These are phyloP conservation scores for Cavia porcellus DNA, from an alignment of 2,113 vertebrate genomes.

Conservation along the genomic window DNA sequence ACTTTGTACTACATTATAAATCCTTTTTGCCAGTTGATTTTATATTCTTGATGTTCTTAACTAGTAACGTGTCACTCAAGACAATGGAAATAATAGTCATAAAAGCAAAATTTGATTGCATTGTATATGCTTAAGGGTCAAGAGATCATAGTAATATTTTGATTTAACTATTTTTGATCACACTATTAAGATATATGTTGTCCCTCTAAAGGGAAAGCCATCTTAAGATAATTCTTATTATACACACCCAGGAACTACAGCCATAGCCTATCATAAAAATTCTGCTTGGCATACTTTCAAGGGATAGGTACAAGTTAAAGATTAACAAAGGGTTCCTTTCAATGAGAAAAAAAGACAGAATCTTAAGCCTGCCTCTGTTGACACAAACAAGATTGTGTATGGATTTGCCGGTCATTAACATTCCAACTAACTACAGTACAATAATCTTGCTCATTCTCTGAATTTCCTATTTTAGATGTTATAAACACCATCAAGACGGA, in stretches of 20 bases:
- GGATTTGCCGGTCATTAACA: neutral
- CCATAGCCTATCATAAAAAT: neutral
- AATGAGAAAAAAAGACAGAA: neutral
- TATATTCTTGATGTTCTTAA: neutral
- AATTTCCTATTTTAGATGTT: neutral
- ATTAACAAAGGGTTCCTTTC: neutral
- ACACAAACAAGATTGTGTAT: neutral
- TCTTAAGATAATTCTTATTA: neutral
- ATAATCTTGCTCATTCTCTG: neutral
- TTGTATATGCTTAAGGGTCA: neutral
- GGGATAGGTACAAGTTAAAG: neutral
- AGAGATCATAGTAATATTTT: neutral
- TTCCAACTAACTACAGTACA: neutral
- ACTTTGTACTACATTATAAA: neutral
- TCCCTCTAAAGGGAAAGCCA: neutral
- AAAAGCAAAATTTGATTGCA: conserved; percentile 16
- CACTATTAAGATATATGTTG: neutral
- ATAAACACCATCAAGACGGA: neutral
- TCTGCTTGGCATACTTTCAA: neutral
- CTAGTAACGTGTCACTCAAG: neutral
- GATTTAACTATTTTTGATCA: conserved; percentile 20
- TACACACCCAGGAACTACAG: neutral
- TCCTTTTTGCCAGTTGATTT: neutral
- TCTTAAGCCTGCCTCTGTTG: neutral
- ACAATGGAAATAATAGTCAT: neutral